A percentile compares a stretch with the other conserved stretches of the same genome.
Evolutionary conservation across 2,888 invertebrate species (phyloP).

Genomic region (Polydrusus tereticollis): DNA sequence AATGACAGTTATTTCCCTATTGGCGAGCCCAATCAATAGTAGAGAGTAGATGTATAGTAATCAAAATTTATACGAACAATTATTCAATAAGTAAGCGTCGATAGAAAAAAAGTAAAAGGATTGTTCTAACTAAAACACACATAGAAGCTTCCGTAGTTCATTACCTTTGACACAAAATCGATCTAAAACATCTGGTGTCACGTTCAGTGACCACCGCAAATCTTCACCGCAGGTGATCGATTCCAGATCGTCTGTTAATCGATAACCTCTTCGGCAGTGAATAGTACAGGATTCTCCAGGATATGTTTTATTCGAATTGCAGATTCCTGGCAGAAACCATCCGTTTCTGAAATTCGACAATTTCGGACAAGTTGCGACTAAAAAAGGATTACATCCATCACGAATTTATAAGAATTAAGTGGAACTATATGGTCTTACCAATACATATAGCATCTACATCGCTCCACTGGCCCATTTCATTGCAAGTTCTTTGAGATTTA

Average conservation of each 20-base stretch:
- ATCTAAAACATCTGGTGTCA: slow-evolving; percentile 49
- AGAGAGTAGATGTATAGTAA: too few species aligned
- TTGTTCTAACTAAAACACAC: too few species aligned
- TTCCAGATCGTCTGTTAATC: slow-evolving; percentile 56
- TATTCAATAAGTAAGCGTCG: too few species aligned
- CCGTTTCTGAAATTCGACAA: slow-evolving; percentile 69
- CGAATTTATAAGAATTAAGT: not conserved
- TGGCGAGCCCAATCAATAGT: too few species aligned
- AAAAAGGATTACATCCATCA: too few species aligned
- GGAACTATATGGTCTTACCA: slow-evolving; percentile 64
- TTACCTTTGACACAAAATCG: slow-evolving; percentile 60
- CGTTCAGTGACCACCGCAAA: slow-evolving; percentile 58
- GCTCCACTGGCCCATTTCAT: slow-evolving; percentile 69
- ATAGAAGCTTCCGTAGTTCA: too few species aligned
- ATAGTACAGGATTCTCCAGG: slow-evolving; percentile 69
- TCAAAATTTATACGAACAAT: too few species aligned
- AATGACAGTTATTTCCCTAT: too few species aligned
- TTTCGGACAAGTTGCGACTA: slow-evolving; percentile 68
- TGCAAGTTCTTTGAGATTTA: slow-evolving; percentile 69
- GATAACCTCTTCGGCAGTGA: slow-evolving; percentile 68
- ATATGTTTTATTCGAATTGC: slow-evolving; percentile 67
- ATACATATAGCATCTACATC: slow-evolving; percentile 68
- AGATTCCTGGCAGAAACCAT: slow-evolving; percentile 69
- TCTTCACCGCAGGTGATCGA: slow-evolving; percentile 57
- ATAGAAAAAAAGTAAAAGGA: too few species aligned